Percentiles rank a stretch among this genome's conserved stretches.
Conservation (phyloP, 2,888 invertebrate species). For the Zele albiditarsus region DNA sequence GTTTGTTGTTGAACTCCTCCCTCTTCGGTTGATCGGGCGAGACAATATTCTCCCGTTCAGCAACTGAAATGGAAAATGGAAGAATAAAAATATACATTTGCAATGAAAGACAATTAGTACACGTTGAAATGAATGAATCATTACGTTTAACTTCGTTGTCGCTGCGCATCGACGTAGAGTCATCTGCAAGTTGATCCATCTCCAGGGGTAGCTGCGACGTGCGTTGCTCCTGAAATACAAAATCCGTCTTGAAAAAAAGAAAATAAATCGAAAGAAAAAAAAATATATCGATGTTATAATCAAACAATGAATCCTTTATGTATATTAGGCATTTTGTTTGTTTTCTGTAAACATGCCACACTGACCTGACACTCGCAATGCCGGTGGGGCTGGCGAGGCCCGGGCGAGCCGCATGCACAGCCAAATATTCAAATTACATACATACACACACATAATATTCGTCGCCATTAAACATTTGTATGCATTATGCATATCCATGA, state of each 20-base stretch:
- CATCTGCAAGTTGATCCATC: constrained; percentile 86
- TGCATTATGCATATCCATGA: not conserved
- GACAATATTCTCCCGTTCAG: constrained; percentile 71
- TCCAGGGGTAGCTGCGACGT: constrained; percentile 91
- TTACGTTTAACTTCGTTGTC: constrained; percentile 87
- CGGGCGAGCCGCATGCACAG: constrained; percentile 78
- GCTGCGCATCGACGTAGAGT: constrained; percentile 88
- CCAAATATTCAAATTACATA: constrained; percentile 71
- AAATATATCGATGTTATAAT: constrained; percentile 20
- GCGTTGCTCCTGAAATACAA: constrained; percentile 85
- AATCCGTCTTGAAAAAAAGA: constrained; percentile 44
- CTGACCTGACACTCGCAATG: constrained; percentile 74
- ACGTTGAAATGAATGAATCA: constrained; percentile 52
- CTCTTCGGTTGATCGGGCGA: constrained; percentile 66
- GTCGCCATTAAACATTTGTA: not conserved
- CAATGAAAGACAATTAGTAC: not conserved
- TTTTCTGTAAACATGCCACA: constrained; percentile 47
- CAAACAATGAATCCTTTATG: not conserved
- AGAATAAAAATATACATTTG: not conserved
- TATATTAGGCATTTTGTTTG: not conserved
- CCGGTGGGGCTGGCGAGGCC: constrained; percentile 74
- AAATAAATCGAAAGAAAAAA: constrained; percentile 8
- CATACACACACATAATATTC: constrained; percentile 53
- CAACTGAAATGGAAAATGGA: constrained; percentile 62
- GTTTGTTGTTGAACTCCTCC: constrained; percentile 70